These are phyloP conservation scores for Megaceryle torquata DNA, from an alignment of 2,113 vertebrate species.

Conservation along the genomic window DNA sequence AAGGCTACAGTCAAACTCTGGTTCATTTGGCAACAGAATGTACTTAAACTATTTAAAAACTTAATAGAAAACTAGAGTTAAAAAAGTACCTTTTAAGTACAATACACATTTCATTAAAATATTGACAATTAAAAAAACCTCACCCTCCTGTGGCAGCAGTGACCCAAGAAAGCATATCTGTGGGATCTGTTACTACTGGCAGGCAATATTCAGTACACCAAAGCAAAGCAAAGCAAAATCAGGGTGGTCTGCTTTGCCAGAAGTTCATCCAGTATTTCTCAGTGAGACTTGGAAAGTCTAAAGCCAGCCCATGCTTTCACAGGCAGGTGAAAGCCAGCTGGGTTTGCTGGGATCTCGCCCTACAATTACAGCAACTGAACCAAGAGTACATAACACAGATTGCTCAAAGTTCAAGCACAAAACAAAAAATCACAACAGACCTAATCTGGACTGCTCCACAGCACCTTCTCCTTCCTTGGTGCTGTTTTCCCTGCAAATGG, in stretches of 20 bases:
- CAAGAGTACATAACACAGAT: accelerated
- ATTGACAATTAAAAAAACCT: neutral
- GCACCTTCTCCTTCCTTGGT: neutral
- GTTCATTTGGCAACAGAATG: neutral
- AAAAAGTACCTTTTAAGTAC: neutral
- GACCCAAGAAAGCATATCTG: neutral
- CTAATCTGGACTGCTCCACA: neutral
- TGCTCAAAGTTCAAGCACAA: neutral
- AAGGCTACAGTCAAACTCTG: neutral
- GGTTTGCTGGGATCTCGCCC: neutral
- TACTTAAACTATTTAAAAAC: neutral
- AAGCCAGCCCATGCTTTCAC: neutral
- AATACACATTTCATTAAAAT: neutral
- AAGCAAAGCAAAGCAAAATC: neutral
- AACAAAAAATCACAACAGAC: neutral
- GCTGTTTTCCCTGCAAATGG: neutral
- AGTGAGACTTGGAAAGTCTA: neutral
- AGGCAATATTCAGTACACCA: neutral
- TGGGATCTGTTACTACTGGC: neutral
- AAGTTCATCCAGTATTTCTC: neutral
- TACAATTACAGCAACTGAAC: neutral
- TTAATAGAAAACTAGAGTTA: neutral
- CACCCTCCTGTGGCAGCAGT: neutral
- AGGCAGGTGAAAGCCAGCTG: neutral
- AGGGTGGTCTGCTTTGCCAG: neutral